Evolutionary conservation across 2,113 vertebrate genomes (phyloP), one percentile per base, ranked within the genome.

Genomic region (Labeo rohita): DNA sequence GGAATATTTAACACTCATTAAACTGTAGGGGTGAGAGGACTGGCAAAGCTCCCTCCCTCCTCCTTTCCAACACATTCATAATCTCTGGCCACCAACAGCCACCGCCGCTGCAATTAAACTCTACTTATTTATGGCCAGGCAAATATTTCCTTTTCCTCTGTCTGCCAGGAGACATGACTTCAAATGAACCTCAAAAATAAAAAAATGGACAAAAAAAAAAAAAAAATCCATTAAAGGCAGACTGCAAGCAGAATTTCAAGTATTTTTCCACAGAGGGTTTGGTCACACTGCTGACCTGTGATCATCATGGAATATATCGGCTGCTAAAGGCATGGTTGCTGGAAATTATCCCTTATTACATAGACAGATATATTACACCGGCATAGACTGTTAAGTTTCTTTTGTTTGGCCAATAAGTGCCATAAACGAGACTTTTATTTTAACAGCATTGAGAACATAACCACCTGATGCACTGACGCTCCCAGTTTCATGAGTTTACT

Each of bases 81-180:
- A 77, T 87, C 79, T 90, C 85, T 77, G 7, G 83, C 88, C 54
- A 88, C 89, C 90, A 45, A 91, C 89, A 87, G 84, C 72, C 81
- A 75, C 90, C 50, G 77, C 83, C 66, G 77, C 82, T 88, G 88
- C 85, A 90, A 92, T 92, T 91, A 91, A 90, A 89, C 72, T 43
- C 28, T 87, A 90, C 86, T 90, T 94, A 93, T 93, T 93, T 90
- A 86, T 90, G 91, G 91, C 84, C 80, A 83, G 91, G 90, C 89
- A 93, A 93, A 92, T 91, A 91, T 93, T 93, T 92, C 75, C 82
- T 86, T 89, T 91, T 78, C 85, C 87, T 88, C 90, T 84, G 87
- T 93, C 89, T 90, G 88, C 80, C 84, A 23, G 84, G 82, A 85
- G 88, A 74, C 83, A 63, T 0, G n/a, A 80, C 86, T 90, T 90